These are phyloP conservation scores for Oegoconia quadripuncta DNA, from an alignment of 2,888 invertebrate species.

Conservation along the genomic window DNA sequence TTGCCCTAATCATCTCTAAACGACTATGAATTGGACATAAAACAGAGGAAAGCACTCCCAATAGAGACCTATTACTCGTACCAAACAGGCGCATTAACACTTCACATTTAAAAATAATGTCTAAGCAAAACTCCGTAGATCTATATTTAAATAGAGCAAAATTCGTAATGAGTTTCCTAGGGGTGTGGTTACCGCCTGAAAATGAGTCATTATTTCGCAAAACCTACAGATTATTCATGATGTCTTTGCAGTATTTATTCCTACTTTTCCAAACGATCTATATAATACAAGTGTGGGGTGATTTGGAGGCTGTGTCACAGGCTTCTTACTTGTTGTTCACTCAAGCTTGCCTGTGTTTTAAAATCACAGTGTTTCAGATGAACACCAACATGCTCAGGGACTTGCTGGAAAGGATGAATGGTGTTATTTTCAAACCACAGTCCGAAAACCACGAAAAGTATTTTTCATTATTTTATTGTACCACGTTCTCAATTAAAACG, in stretches of 20 bases:
- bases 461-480: constrained; percentile 11
- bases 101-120: background rate
- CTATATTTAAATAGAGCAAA: constrained; percentile 58
- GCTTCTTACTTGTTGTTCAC: constrained; percentile 62
- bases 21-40: too few relatives aligned
- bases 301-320: constrained; percentile 60
- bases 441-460: constrained; percentile 47
- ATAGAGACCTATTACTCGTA: too few relatives aligned
- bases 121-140: constrained; percentile 28
- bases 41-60: too few relatives aligned
- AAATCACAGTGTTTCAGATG: constrained; percentile 54
- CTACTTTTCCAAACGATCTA: constrained; percentile 58
- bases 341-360: constrained; percentile 64
- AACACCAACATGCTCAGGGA: constrained; percentile 43
- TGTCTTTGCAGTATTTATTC: constrained; percentile 54
- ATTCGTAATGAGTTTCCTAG: constrained; percentile 58
- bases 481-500: too few relatives aligned
- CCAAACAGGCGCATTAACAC: too few relatives aligned
- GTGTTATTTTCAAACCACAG: constrained; percentile 48
- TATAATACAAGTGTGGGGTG: constrained; percentile 60
- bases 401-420: constrained; percentile 47
- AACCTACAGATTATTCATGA: constrained; percentile 44
- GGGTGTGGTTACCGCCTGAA: constrained; percentile 53
- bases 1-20: too few relatives aligned
- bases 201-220: constrained; percentile 35